A percentile compares a stretch with the other conserved stretches of the same genome.
These are phyloP conservation scores for Oreamnos americanus DNA, from an alignment of 2,113 vertebrate genomes.

Conservation along the genomic window DNA sequence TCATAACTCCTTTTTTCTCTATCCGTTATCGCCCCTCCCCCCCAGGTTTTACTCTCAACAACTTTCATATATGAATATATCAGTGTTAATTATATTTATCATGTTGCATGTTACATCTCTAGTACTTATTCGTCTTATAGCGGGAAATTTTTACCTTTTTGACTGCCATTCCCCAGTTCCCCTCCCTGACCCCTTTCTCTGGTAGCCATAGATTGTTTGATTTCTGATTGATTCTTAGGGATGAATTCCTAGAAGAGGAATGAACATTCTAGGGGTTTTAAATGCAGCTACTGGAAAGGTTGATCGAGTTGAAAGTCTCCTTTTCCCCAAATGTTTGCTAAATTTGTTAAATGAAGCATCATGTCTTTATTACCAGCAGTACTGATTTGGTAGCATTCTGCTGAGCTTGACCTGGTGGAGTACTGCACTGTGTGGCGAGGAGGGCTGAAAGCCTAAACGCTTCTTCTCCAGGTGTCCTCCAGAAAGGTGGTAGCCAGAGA, in stretches of 20 bases:
- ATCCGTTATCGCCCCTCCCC: neutral
- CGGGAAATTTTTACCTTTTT: neutral
- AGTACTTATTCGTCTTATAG: neutral
- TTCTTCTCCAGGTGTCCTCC: neutral
- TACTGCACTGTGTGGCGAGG: accelerated
- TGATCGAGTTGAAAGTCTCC: neutral
- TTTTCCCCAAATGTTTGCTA: neutral
- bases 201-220: neutral
- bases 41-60: neutral
- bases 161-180: neutral
- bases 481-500: neutral
- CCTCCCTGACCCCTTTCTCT: neutral
- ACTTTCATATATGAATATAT: neutral
- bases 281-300: neutral
- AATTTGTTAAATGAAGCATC: neutral
- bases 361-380: neutral
- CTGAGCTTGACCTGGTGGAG: neutral
- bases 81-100: neutral
- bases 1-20: neutral
- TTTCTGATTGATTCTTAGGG: neutral
- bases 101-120: neutral
- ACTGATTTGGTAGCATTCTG: neutral
- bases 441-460: too few relatives aligned
- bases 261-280: neutral
- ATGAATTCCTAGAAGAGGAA: neutral